phyloP scores from a whole-genome alignment of 2,888 invertebrate species.

The Ophion ventricosus region DNA sequence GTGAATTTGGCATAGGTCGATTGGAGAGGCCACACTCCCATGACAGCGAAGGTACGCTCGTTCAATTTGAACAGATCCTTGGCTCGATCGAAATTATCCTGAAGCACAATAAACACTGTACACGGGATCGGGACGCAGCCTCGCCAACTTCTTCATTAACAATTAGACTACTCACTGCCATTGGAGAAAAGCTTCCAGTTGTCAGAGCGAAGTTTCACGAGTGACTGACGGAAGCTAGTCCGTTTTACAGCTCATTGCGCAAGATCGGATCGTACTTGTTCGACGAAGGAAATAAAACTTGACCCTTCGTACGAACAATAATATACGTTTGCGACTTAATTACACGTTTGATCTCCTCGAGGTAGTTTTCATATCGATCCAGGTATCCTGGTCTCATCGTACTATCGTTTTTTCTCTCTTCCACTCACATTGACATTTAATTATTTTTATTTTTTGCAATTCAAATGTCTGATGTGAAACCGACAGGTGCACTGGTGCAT shows the following conservation, averaged over 20 bases:
- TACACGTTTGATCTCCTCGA: neutral
- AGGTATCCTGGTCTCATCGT: neutral
- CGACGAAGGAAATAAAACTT: conserved; percentile 8
- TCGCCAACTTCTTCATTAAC: neutral
- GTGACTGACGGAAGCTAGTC: conserved; percentile 1
- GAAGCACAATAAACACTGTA: neutral
- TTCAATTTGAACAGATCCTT: conserved; percentile 59
- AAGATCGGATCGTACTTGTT: conserved; percentile 4
- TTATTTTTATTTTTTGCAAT: neutral
- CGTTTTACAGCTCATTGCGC: neutral
- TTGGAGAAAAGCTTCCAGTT: conserved; percentile 19
- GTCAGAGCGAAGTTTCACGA: neutral
- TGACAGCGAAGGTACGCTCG: conserved; percentile 51
- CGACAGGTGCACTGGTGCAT: neutral
- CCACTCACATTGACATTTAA: neutral
- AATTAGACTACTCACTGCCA: conserved; percentile 19
- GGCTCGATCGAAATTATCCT: conserved; percentile 55
- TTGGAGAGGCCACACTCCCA: conserved; percentile 63
- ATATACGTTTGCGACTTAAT: conserved; percentile 15
- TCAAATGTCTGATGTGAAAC: neutral
- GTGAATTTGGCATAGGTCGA: conserved; percentile 50
- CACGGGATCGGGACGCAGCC: neutral
- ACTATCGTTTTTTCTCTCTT: conserved; percentile 5
- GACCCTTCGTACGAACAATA: conserved; percentile 5
- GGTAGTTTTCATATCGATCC: conserved; percentile 12